Percentiles rank a stretch among this genome's conserved stretches.
Evolutionary conservation across 2,113 vertebrate species (phyloP).

Genomic region (Oreochromis aureus): DNA sequence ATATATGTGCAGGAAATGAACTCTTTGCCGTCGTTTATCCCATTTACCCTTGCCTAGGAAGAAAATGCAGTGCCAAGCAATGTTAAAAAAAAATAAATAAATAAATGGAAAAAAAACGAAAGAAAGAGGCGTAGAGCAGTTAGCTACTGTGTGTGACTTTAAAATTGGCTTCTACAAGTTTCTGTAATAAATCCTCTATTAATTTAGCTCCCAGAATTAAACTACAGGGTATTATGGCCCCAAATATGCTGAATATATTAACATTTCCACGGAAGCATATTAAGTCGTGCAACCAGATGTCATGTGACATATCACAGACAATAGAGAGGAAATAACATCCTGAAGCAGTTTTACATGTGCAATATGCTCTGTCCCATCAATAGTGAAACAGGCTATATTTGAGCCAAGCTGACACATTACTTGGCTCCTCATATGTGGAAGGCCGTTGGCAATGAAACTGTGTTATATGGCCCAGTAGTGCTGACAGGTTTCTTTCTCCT

Average conservation of each 20-base stretch:
- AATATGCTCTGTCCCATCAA: constrained; percentile 38
- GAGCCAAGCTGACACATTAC: constrained; percentile 59
- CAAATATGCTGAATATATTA: constrained; percentile 15
- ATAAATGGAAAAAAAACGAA: background rate
- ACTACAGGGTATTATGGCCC: background rate
- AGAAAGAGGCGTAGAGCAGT: background rate
- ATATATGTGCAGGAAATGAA: constrained; percentile 13
- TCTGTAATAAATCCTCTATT: constrained; percentile 30
- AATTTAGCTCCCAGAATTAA: constrained; percentile 24
- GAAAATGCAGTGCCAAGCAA: background rate
- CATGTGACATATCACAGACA: constrained; percentile 1
- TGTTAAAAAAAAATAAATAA: background rate
- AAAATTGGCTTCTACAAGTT: constrained; percentile 20
- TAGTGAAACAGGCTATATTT: constrained; percentile 21
- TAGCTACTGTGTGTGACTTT: constrained; percentile 9
- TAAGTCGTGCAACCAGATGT: constrained; percentile 8
- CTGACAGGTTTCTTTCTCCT: constrained; percentile 70
- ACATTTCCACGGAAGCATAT: background rate
- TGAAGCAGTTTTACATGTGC: constrained; percentile 20
- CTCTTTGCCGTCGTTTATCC: background rate
- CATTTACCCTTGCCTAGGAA: background rate
- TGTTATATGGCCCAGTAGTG: constrained; percentile 69
- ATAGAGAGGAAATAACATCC: constrained; percentile 30
- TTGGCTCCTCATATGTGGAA: constrained; percentile 51
- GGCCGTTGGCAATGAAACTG: constrained; percentile 50